Conservation (phyloP, 2,888 invertebrate genomes). For the Stratiomys singularior region DNA sequence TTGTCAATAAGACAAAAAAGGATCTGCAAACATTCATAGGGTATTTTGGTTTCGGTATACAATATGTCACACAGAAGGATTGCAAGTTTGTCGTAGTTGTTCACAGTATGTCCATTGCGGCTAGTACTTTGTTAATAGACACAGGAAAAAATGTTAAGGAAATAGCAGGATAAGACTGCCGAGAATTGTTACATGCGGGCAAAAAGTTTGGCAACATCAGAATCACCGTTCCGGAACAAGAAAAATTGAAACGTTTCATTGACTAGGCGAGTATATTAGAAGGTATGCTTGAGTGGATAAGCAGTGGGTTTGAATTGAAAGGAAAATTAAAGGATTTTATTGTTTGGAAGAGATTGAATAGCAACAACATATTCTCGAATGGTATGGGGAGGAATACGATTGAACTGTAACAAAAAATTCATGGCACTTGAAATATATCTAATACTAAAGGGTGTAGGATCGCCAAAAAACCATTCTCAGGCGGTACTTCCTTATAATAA, state of each 20-base stretch:
- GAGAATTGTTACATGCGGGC: not conserved
- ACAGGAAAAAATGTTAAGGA: not conserved
- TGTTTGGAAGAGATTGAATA: no score
- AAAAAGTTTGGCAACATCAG: not conserved
- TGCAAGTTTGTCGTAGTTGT: not conserved
- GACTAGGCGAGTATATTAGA: constrained; percentile 38
- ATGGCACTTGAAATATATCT: no score
- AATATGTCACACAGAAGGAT: not conserved
- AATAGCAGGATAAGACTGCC: not conserved
- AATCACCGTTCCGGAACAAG: constrained; percentile 50
- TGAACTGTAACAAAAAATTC: no score
- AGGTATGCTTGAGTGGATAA: not conserved
- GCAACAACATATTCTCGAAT: no score
- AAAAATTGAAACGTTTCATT: constrained; percentile 49
- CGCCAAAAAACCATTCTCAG: no score
- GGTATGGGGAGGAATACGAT: no score
- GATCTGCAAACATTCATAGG: constrained; percentile 11
- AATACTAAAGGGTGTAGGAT: no score
- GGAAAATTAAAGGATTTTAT: not conserved
- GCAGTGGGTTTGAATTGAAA: not conserved
- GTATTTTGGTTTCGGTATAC: constrained; percentile 12
- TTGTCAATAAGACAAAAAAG: not conserved
- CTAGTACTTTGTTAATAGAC: not conserved
- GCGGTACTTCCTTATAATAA: no score
- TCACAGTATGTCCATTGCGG: constrained; percentile 42